phyloP scores from a whole-genome alignment of 2,888 invertebrate species.

The Anorthoa munda region DNA sequence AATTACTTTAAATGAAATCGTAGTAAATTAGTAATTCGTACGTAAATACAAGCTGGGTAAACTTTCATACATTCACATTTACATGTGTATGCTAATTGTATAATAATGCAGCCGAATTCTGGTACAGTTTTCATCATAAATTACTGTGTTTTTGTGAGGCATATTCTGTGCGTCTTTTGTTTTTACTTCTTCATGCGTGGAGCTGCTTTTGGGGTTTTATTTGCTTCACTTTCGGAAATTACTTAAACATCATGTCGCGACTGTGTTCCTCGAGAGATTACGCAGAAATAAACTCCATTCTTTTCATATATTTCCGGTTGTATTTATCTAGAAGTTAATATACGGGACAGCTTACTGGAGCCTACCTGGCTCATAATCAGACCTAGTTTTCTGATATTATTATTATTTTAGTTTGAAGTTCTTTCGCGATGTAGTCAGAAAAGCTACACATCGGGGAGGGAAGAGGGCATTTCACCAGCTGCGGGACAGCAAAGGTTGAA shows the following conservation, averaged over 20 bases:
- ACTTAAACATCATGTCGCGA: not conserved
- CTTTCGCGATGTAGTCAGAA: too few species aligned
- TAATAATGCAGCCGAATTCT: slow-evolving; percentile 22
- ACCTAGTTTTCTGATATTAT: too few species aligned
- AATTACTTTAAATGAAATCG: slow-evolving; percentile 7
- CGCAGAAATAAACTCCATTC: too few species aligned
- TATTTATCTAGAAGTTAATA: too few species aligned
- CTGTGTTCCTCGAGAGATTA: not conserved
- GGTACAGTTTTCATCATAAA: slow-evolving; percentile 34
- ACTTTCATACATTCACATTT: slow-evolving; percentile 43
- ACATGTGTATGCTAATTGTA: slow-evolving; percentile 49
- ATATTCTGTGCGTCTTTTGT: slow-evolving; percentile 17
- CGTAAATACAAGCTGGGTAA: slow-evolving; percentile 13
- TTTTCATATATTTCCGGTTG: too few species aligned
- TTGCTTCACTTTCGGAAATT: not conserved
- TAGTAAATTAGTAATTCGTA: slow-evolving; percentile 1
- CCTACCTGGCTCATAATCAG: too few species aligned
- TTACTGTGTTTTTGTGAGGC: slow-evolving; percentile 40
- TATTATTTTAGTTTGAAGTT: too few species aligned
- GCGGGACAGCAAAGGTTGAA: too few species aligned
- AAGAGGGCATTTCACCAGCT: too few species aligned
- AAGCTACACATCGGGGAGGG: too few species aligned
- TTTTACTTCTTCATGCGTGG: not conserved
- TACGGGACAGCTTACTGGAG: too few species aligned
- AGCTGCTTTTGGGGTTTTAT: slow-evolving; percentile 4